Conservation (phyloP, 1,140 invertebrate genomes). For the Epicauta chinensis region DNA sequence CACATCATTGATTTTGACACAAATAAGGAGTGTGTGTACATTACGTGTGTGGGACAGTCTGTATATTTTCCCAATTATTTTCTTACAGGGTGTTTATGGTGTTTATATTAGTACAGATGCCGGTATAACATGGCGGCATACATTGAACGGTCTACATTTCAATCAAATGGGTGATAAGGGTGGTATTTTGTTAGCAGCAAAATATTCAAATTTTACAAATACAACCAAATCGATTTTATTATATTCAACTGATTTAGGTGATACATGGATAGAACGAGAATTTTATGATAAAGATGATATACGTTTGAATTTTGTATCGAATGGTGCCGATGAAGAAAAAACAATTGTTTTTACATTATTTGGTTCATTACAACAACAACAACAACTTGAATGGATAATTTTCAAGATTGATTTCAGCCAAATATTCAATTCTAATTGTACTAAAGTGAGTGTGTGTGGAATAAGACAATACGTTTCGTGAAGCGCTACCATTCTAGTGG, state of each 20-base stretch:
- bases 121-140: conserved; percentile 73
- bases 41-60: too few relatives aligned
- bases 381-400: conserved; percentile 84
- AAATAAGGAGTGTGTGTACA: too few relatives aligned
- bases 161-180: conserved; percentile 90
- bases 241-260: conserved; percentile 83
- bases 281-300: conserved; percentile 67
- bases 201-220: conserved; percentile 65
- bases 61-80: conserved; percentile 4
- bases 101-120: conserved; percentile 80
- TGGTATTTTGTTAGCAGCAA: conserved; percentile 76
- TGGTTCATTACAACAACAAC: conserved; percentile 73
- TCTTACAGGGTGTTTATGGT: conserved; percentile 71
- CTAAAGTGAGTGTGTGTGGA: conserved; percentile 22
- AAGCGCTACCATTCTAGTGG: too few relatives aligned
- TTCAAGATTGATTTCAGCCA: conserved; percentile 73
- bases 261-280: conserved; percentile 63
- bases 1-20: too few relatives aligned
- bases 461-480: too few relatives aligned
- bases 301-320: conserved; percentile 79
- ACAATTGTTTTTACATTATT: conserved; percentile 87
- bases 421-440: conserved; percentile 54
- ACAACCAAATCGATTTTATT: conserved; percentile 70
- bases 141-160: conserved; percentile 74
- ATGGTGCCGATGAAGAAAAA: conserved; percentile 86